Base-by-base conservation (phyloP, 2,113 vertebrate species). In the Embiotoca jacksoni region DNA sequence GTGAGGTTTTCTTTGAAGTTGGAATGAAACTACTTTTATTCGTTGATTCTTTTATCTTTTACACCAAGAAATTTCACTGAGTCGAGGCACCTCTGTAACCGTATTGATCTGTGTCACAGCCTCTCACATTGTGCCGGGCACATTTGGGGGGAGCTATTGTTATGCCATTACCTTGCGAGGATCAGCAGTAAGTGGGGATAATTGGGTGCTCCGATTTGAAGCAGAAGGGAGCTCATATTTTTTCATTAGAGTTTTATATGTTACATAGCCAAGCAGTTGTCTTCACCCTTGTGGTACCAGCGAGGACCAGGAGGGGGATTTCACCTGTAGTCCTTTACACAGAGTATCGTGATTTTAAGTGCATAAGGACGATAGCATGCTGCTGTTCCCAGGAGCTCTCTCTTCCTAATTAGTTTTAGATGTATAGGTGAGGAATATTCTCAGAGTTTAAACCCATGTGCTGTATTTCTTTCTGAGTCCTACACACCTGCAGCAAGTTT, bases 221-320 rank as follows among this genome's bases (percentile, higher is more conserved):
- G 85, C 77, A 46, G 64, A 49, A 10, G 72, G 62, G 73, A 79
- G 81, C 82, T 83, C 79, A 81, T 84, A 80, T 82, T 82, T 89
- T 82, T 78, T 90, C 81, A 91, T 91, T 88, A 89, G 54, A 79
- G 72, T 75, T 86, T 82, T 60, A 72, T 69, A 66, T 75, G 56
- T 73, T 58, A 76, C 53, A 63, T 8, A 2, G 50, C 8, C 7
- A 70, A 81, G 83, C 9, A 50, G 36, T 70, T 75, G 84, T 87
- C 83, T 83, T 87, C 62, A 77, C 76, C 50, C 60, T 73, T 58
- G 71, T 72, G 61, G 41, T 84, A 84, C 47, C 46, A 75, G 39
- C 9, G 15, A 55, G 49, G 35, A 77, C 69, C 56, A 56, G 49
- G 35, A 50, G 0, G 1, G 16, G 58, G 23, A 75, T 83, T 83